Base-by-base conservation (phyloP, 2,113 vertebrate species). In the Osmerus mordax region DNA sequence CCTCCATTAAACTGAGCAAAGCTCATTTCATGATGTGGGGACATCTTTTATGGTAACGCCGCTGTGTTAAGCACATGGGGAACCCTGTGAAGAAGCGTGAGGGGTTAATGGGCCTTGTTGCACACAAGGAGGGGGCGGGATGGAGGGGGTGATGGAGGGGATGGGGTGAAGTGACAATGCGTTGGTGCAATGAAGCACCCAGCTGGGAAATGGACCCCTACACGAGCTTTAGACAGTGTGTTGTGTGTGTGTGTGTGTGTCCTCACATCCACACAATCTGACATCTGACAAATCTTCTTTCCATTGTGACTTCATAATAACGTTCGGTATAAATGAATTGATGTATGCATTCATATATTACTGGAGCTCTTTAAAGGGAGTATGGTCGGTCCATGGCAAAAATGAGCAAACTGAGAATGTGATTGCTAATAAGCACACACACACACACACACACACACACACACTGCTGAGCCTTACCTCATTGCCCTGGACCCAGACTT, bases 51-150 rank as follows among this genome's bases (percentile, higher is more conserved):
- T 86, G 89, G 89, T 91, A 92, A 91, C 88, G 65, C 83, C 73
- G 19, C 74, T 73, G 86, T 80, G 86, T 91, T 92, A 94, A 93
- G 91, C 91, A 92, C 92, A 91, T 80, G 90, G 88, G 84, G 83
- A 87, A 84, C 89, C 87, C 86, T 87, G 85, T 47, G 80, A 91
- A 92, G 92, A 92, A 90, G 89, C 81, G 53, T 64, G 84, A 73
- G 87, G 85, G 91, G 92, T 93, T 94, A 94, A 94, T 94, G 91
- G 91, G 85, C 87, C 90, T 84, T 90, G 86, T 84, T 88, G 84
- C 79, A 71, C 71, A 67, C 86, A 84, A 81, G 87, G 83, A 70
- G 16, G 62, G 63, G 15, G 41, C 61, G 16, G 54, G 54, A 58
- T 72, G 79, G 73, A 81, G 16, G 67, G 70, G 67, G 86, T 75